Percentiles rank a stretch among this genome's conserved stretches.
Evolutionary conservation across 2,888 invertebrate genomes (phyloP).

Genomic region (Lasiommata megera): DNA sequence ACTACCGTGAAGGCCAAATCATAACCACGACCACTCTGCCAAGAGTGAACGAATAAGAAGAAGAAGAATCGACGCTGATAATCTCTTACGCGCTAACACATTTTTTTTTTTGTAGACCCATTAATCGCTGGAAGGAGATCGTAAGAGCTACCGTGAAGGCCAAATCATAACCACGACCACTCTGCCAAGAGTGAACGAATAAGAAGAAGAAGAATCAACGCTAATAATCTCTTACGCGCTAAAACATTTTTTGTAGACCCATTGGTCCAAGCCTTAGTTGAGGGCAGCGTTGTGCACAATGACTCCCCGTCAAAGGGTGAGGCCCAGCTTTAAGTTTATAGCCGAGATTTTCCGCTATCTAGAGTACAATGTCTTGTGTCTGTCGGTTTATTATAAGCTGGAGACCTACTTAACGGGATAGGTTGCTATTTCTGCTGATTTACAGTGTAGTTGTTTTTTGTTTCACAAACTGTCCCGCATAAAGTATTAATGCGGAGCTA

Average conservation of each 20-base stretch:
- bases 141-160: too few species aligned
- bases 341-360: constrained; percentile 15
- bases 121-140: too few species aligned
- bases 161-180: too few species aligned
- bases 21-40: too few species aligned
- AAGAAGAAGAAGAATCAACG: too few species aligned
- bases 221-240: too few species aligned
- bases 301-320: neutral
- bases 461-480: neutral
- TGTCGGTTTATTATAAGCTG: constrained; percentile 15
- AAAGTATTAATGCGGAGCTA: constrained; percentile 11
- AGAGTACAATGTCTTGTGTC: constrained; percentile 9
- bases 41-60: too few species aligned
- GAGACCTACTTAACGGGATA: constrained; percentile 11
- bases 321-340: neutral
- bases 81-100: too few species aligned
- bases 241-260: neutral
- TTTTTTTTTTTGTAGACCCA: too few species aligned
- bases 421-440: constrained; percentile 9
- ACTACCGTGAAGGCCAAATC: too few species aligned
- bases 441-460: neutral
- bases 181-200: too few species aligned
- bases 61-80: too few species aligned
- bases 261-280: neutral
- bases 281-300: neutral